A percentile compares a stretch with the other conserved stretches of the same genome.
phyloP scores from a whole-genome alignment of 2,113 vertebrate genomes.

The Oreocharis arfaki region DNA sequence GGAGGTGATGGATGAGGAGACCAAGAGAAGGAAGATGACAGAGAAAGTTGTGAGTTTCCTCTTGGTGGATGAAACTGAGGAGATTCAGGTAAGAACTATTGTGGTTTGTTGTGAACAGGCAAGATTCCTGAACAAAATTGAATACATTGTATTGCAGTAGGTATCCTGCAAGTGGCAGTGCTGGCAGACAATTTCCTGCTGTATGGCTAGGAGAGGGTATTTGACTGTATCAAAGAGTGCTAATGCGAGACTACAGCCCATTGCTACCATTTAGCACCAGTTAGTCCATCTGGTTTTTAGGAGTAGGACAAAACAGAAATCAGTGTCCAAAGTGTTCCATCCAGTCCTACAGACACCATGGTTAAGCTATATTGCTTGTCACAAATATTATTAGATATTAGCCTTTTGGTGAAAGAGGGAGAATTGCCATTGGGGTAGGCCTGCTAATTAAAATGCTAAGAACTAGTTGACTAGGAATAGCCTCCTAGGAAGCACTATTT shows the following conservation, averaged over 20 bases:
- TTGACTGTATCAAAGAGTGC: neutral
- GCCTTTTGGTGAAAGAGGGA: neutral
- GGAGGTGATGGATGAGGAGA: constrained; percentile 77
- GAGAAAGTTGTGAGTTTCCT: constrained; percentile 93
- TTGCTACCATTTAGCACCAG: neutral
- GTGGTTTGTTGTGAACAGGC: neutral
- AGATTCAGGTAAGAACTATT: constrained; percentile 85
- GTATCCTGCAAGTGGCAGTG: neutral
- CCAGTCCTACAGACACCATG: neutral
- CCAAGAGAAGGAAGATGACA: constrained; percentile 81
- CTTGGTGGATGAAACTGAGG: constrained; percentile 93
- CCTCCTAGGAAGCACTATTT: neutral
- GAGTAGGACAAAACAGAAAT: neutral
- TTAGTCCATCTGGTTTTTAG: neutral
- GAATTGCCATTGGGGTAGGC: neutral
- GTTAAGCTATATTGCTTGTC: neutral
- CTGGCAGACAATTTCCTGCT: neutral
- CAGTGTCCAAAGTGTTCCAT: neutral
- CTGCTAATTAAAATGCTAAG: neutral
- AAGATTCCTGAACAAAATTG: neutral
- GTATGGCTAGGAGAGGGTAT: neutral
- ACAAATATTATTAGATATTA: neutral
- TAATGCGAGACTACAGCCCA: neutral
- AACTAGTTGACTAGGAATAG: neutral
- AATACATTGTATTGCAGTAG: neutral